Evolutionary conservation across 2,113 vertebrate genomes (phyloP), one percentile per base, ranked within the genome.

Genomic region (Accipiter virgatus): DNA sequence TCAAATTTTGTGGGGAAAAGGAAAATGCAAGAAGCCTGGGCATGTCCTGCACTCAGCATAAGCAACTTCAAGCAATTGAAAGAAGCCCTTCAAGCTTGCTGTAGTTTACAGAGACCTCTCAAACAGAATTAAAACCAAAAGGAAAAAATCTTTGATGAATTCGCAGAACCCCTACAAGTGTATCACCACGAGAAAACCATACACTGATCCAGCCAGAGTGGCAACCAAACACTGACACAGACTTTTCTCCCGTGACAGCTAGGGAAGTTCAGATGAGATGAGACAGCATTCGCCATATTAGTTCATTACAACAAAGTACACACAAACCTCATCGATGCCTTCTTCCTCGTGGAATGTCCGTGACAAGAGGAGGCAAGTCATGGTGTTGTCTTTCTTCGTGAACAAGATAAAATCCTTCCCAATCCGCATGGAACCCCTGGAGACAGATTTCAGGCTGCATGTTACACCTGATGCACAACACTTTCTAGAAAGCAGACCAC

Each of bases 331-430:
- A 95, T 99, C 99, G 7, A 99, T 99, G 89, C 99, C 99, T 97
- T 99, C 99, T 94, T 99, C 99, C 92, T 99, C 99, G 4, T 99
- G 99, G 98, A 99, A 99, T 0, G 99, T 99, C 36, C 99, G 98
- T 13, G 99, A 99, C 93, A 99, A 95, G 95, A 99, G 99, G 32
- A 99, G 98, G 94, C 99, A 99, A 48, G 99, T 99, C 97, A 99
- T 98, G 22, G 98, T 98, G 62, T 98, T 96, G 38, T 98, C 99
- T 90, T 99, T 99, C 98, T 99, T 99, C 2, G 99, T 99, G 96
- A 99, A 99, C 59, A 99, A 98, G 92, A 99, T 99, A 92, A 99
- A 99, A 97, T 99, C 99, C 97, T 99, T 99, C 62, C 99, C 99
- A 34, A 99, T 99, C 81, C 99, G 98, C 99, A 99, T 99, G 67